phyloP scores from a whole-genome alignment of 2,888 invertebrate species.

The Exocentrus adspersus region DNA sequence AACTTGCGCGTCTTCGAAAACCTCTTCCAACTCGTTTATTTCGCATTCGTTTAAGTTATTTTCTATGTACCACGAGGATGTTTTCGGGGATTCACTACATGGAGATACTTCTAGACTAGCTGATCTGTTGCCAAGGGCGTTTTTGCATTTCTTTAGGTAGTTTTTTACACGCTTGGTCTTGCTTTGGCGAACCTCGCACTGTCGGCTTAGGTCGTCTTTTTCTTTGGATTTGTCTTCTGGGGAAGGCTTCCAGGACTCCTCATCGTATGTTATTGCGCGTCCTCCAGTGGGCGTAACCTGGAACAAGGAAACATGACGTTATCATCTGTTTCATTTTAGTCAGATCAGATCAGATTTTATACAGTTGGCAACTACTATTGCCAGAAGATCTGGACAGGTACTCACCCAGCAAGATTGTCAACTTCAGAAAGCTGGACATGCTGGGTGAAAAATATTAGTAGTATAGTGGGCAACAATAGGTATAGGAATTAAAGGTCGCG shows the following conservation, averaged over 20 bases:
- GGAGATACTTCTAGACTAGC: conserved; percentile 43
- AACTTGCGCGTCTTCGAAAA: conserved; percentile 52
- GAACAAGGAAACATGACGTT: conserved; percentile 23
- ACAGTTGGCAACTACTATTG: too few relatives aligned
- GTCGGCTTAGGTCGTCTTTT: conserved; percentile 55
- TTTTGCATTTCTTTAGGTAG: conserved; percentile 67
- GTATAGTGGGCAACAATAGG: too few relatives aligned
- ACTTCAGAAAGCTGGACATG: too few relatives aligned
- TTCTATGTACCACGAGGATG: conserved; percentile 56
- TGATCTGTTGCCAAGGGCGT: conserved; percentile 58
- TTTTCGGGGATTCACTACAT: conserved; percentile 30
- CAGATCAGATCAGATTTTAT: too few relatives aligned
- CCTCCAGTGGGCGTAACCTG: conserved; percentile 63
- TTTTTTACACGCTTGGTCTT: conserved; percentile 67
- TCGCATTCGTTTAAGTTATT: conserved; percentile 52
- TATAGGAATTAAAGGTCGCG: too few relatives aligned
- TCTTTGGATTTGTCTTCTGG: conserved; percentile 51
- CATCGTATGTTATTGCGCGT: conserved; percentile 59
- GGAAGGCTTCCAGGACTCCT: conserved; percentile 61
- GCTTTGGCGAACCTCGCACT: conserved; percentile 64
- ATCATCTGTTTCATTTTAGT: too few relatives aligned
- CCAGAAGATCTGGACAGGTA: too few relatives aligned
- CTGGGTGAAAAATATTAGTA: too few relatives aligned
- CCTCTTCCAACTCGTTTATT: conserved; percentile 55
- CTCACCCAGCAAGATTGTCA: too few relatives aligned